Percentiles rank a stretch among this genome's conserved stretches.
These are phyloP conservation scores for Potorous gilbertii DNA, from an alignment of 2,797 vertebrate genomes.

Conservation along the genomic window DNA sequence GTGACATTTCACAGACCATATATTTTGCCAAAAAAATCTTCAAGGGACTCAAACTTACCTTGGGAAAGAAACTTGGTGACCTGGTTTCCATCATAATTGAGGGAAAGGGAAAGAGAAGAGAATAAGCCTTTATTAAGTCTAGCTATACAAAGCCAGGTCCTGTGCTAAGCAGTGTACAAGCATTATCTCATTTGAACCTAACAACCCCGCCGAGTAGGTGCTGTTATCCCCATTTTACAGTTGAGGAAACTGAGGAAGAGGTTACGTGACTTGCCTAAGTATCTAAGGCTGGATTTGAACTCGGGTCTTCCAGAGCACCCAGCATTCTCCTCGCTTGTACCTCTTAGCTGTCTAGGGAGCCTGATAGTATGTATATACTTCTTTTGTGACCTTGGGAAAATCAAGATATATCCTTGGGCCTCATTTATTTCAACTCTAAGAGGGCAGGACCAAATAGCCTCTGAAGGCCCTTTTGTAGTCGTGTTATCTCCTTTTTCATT, in stretches of 20 bases:
- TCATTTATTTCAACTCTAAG: background rate
- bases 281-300: background rate
- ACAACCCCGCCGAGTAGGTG: background rate
- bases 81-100: background rate
- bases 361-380: background rate
- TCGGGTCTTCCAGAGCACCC: background rate
- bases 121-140: background rate
- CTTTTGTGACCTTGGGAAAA: background rate
- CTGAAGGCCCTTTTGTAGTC: too few species aligned
- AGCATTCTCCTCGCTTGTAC: background rate
- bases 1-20: background rate
- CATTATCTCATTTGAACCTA: background rate
- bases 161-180: background rate
- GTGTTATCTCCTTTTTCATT: too few species aligned
- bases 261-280: background rate
- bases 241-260: background rate
- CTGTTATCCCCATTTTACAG: background rate
- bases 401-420: background rate
- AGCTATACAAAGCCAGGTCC: background rate
- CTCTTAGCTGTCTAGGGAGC: background rate
- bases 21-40: background rate
- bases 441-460: background rate
- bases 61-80: background rate
- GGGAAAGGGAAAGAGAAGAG: background rate
- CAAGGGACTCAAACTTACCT: background rate